Percentiles rank a stretch among this genome's conserved stretches.
Evolutionary conservation across 1,140 invertebrate genomes (phyloP).

Genomic region (Spodoptera frugiperda): DNA sequence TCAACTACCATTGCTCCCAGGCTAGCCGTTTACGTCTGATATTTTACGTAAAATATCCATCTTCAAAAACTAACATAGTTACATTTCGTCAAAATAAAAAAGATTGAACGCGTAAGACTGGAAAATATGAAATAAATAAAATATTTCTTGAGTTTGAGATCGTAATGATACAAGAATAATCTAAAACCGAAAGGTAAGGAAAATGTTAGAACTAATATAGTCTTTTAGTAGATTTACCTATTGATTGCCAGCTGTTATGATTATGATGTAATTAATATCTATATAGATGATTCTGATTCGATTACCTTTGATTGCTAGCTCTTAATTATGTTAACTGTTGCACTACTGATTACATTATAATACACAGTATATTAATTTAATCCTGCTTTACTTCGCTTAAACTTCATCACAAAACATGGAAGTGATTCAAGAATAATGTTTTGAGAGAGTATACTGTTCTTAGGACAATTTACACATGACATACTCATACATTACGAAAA

Average conservation of each 20-base stretch:
- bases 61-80: conserved; percentile 26
- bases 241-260: too few relatives aligned
- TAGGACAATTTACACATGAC: conserved; percentile 5
- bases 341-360: too few relatives aligned
- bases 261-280: too few relatives aligned
- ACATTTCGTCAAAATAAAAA: conserved; percentile 3
- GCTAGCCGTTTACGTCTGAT: conserved; percentile 6
- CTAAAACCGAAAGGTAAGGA: background rate
- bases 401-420: too few relatives aligned
- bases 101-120: background rate
- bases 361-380: too few relatives aligned
- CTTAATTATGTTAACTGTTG: too few relatives aligned
- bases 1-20: background rate
- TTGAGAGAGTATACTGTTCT: conserved; percentile 1
- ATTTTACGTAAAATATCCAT: conserved; percentile 6
- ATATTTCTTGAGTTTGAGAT: background rate
- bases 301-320: too few relatives aligned
- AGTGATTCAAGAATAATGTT: background rate
- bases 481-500: conserved; percentile 17
- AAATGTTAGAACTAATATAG: too few relatives aligned
- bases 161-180: background rate
- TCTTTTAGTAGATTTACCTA: too few relatives aligned
- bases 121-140: too few relatives aligned
- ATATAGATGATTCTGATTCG: too few relatives aligned
- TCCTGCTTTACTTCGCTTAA: too few relatives aligned